Base-by-base conservation (phyloP, 2,113 vertebrate genomes). In the Polypterus senegalus region DNA sequence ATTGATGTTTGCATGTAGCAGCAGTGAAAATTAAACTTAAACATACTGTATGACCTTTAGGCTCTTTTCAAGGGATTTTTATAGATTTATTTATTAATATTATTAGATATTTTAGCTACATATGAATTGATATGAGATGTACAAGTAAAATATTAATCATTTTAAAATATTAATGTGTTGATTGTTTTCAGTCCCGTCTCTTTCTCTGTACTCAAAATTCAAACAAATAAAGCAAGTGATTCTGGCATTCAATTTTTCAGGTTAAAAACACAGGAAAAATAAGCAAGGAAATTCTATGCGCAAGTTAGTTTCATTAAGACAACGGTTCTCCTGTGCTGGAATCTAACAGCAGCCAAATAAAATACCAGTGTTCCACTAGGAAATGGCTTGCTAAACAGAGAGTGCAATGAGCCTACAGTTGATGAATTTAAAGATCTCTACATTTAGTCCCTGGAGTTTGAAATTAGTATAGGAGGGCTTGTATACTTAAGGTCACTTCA, bases 311-410 rank as follows among this genome's bases (percentile, higher is more conserved):
- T 77, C 75, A 73, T 71, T 82, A 87, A 86, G 76, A 98, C 86
- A 96, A 92, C 86, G 80, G 80, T 84, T 84, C 85, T 83, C 81
- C 89, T 94, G 88, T 95, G 74, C 83, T 80, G 69, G 71, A 57
- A 74, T 73, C 70, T 67, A 56, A 64, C 70, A 64, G 73, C 46
- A 68, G 91, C 93, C 93, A 97, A 98, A 86, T 86, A 87, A 94
- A 97, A 98, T 81, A 94, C 70, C 75, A 66, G 64, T 72, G 79
- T 82, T 87, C 83, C 84, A 85, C 74, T 78, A 90, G 89, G 88
- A 93, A 92, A 91, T 74, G 80, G 83, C 82, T 79, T 75, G 82
- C 81, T 81, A 91, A 92, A 93, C 89, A 94, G 83, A 83, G 78
- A 81, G 70, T 60, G 82, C 81, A 83, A 87, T 88, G 90, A 90